Evolutionary conservation across 2,888 invertebrate species (phyloP).

Genomic region (Anodontia alba): DNA sequence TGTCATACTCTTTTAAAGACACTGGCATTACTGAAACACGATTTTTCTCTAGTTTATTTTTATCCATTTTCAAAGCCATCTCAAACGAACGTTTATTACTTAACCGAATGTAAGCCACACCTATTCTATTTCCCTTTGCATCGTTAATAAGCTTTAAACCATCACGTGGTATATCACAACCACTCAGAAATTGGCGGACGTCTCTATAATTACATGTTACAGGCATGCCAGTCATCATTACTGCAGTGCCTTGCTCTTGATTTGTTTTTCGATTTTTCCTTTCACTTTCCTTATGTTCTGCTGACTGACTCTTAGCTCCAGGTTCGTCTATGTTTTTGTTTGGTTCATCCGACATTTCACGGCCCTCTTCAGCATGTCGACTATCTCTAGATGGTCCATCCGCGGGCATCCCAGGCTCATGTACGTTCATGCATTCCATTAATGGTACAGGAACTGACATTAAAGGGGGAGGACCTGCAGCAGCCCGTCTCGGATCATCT

Average conservation of each 20-base stretch:
- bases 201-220: conserved; percentile 91
- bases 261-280: not conserved
- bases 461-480: not conserved
- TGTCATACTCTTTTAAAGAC: conserved; percentile 90
- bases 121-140: conserved; percentile 91
- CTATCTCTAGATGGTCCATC: not conserved
- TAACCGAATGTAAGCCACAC: conserved; percentile 92
- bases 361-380: not conserved
- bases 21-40: conserved; percentile 89
- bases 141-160: conserved; percentile 95
- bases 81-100: conserved; percentile 89
- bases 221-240: conserved; percentile 86
- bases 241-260: conserved; percentile 24
- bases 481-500: not conserved
- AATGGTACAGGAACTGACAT: not conserved
- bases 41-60: conserved; percentile 89
- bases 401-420: not conserved
- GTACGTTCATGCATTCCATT: not conserved
- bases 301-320: not conserved
- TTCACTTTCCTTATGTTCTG: conserved; percentile 5
- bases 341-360: not conserved
- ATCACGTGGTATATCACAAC: conserved; percentile 91
- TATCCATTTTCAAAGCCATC: conserved; percentile 89
- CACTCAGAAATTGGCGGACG: conserved; percentile 92
- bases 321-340: not conserved